Conservation (phyloP, 1,140 invertebrate species). For the Vollenhovia emeryi region DNA sequence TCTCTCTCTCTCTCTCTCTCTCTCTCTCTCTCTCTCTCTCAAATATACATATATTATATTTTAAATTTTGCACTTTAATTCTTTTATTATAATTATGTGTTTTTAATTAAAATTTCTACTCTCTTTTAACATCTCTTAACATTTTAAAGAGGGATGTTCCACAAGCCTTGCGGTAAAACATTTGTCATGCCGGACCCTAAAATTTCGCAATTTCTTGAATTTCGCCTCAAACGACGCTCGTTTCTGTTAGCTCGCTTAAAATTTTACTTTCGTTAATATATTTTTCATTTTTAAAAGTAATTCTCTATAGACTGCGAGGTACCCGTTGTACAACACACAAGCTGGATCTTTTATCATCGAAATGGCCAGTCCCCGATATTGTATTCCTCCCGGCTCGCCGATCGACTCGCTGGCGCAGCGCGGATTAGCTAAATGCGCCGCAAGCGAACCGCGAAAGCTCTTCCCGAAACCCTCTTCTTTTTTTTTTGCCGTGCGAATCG, state of each 20-base stretch:
- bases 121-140: background rate
- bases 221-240: background rate
- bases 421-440: conserved; percentile 62
- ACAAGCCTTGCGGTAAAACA: background rate
- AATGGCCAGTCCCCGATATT: conserved; percentile 19
- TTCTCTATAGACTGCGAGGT: background rate
- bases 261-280: background rate
- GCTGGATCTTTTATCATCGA: background rate
- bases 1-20: too few species aligned
- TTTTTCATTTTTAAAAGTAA: background rate
- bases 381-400: conserved; percentile 23
- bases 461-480: too few species aligned
- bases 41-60: too few species aligned
- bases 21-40: too few species aligned
- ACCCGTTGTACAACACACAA: too few species aligned
- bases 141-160: background rate
- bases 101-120: too few species aligned
- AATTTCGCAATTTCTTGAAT: background rate
- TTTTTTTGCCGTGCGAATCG: conserved; percentile 56
- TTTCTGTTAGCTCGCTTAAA: too few species aligned
- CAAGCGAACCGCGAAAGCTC: conserved; percentile 65
- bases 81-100: background rate
- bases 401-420: conserved; percentile 27
- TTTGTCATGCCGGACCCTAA: background rate
- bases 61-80: background rate